Evolutionary conservation across 1,140 invertebrate genomes (phyloP), one percentile per base, ranked within the genome.

Genomic region (Drosophila azteca): DNA sequence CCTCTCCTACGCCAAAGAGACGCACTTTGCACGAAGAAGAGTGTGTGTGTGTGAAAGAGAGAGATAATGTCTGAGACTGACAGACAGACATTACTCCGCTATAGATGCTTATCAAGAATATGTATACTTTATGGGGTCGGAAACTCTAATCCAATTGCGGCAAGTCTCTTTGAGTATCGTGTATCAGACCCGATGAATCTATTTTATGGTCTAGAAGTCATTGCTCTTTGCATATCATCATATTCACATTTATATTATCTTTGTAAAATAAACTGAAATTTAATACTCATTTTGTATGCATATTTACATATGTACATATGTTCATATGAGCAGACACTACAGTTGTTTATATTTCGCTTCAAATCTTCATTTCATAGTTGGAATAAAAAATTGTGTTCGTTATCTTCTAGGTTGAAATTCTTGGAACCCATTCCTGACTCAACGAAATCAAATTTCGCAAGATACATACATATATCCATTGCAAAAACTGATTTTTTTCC

Each of bases 381-480:
- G 22, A 20, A 39, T 29, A 41, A 41, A 39, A 39, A 41, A 41
- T 45, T 51, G 31, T 24, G 22, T n/a, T 29, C 29, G 6, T 9
- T 2, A 52, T 53, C 3, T n/a, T 29, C 11, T 26, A 13, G 8
- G 4, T 39, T 1, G 7, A n/a, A n/a, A 50, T 39, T 45, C 35
- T 41, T 13, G 3, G 7, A 39, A 20, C 15, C 35, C 6, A 0
- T 4, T 20, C 13, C 54, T 60, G 20, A 60, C 13, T 60, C 44
- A 35, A 59, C 57, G n/a, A n/a, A 15, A 15, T 65, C 22, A 29
- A 41, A 63, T 65, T 63, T 64, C 44, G 44, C 59, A 13, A 48
- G 39, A 29, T 20, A 62, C 45, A 39, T 57, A 26, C 51, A 1
- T 54, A 62, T 57, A 39, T 57, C 39, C 51, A 1, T 54, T 52